These are phyloP conservation scores for Hiodon alosoides DNA, from an alignment of 2,113 vertebrate genomes.

Conservation along the genomic window DNA sequence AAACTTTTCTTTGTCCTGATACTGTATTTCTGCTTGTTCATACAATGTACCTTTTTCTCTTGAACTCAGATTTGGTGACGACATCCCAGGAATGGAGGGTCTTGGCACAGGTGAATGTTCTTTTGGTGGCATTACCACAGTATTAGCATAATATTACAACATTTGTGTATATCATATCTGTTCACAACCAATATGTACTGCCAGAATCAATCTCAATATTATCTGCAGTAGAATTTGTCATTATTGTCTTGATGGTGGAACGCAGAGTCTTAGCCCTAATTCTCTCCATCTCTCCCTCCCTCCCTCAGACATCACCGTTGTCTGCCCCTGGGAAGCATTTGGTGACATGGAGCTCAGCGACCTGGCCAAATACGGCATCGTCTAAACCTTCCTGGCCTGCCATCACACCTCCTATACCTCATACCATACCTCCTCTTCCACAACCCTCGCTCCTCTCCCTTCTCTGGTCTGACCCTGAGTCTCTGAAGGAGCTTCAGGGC, in stretches of 20 bases:
- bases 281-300: not conserved
- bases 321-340: conserved; percentile 97
- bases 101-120: conserved; percentile 64
- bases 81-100: conserved; percentile 96
- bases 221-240: not conserved
- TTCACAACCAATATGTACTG: not conserved
- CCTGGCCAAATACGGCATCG: conserved; percentile 93
- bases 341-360: conserved; percentile 96
- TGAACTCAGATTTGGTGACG: conserved; percentile 81
- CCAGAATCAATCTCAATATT: not conserved
- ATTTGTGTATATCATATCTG: not conserved
- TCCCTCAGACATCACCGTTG: conserved; percentile 84
- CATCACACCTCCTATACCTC: conserved; percentile 40
- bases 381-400: conserved; percentile 57
- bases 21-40: not conserved
- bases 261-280: too few relatives aligned
- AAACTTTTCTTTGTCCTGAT: not conserved
- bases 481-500: too few relatives aligned
- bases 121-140: too few relatives aligned
- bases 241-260: not conserved
- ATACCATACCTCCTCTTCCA: conserved; percentile 22
- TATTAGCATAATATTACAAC: too few relatives aligned
- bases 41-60: not conserved
- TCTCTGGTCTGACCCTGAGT: too few relatives aligned
- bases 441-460: too few relatives aligned